phyloP scores from a whole-genome alignment of 1,140 invertebrate genomes.

The Eupristina koningsbergeri region DNA sequence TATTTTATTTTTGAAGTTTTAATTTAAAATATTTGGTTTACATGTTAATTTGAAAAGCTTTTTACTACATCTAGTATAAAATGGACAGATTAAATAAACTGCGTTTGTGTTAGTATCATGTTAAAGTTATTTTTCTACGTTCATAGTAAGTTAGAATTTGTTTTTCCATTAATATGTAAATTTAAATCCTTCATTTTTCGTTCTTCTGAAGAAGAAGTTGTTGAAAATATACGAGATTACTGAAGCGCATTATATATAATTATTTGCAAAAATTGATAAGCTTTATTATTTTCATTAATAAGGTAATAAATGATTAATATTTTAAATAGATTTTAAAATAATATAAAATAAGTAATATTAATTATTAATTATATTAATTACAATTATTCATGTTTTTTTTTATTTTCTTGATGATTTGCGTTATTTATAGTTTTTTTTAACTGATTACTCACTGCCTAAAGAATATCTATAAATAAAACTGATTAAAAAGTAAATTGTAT shows the following conservation, averaged over 20 bases:
- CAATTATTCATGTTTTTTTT: too few relatives aligned
- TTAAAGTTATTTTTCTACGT: neutral
- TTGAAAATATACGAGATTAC: neutral
- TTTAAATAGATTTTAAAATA: neutral
- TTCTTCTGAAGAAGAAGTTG: neutral
- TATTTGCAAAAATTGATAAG: neutral
- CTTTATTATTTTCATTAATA: neutral
- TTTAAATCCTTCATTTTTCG: neutral
- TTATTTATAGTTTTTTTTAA: too few relatives aligned
- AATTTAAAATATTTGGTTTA: neutral
- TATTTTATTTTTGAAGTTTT: neutral
- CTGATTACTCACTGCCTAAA: too few relatives aligned
- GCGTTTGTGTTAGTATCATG: neutral
- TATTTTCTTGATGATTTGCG: too few relatives aligned
- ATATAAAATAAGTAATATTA: too few relatives aligned
- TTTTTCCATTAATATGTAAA: constrained; percentile 26
- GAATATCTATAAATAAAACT: too few relatives aligned
- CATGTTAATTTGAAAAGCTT: constrained; percentile 21
- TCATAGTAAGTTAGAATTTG: constrained; percentile 2
- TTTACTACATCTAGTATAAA: neutral
- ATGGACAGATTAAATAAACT: neutral
- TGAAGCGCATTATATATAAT: neutral
- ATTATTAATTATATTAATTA: too few relatives aligned
- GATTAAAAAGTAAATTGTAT: too few relatives aligned
- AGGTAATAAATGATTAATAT: neutral